Conservation (phyloP, 2,888 invertebrate genomes). For the Venustoraphidia nigricollis region DNA sequence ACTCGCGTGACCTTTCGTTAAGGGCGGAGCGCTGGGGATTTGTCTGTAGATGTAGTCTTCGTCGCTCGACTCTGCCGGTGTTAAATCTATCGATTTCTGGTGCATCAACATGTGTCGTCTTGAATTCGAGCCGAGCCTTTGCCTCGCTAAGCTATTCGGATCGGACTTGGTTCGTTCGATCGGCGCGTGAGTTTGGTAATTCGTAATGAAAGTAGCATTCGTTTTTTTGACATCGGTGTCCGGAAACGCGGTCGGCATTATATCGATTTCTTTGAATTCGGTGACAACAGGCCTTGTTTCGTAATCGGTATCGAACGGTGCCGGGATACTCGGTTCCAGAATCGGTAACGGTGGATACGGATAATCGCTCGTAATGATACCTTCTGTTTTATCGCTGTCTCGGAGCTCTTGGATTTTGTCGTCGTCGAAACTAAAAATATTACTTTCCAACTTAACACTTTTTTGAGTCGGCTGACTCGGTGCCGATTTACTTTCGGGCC, state of each 20-base stretch:
- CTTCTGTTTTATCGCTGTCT: conserved; percentile 27
- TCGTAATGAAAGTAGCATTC: neutral
- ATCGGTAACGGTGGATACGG: conserved; percentile 3
- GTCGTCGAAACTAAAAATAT: conserved; percentile 61
- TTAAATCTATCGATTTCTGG: conserved; percentile 71
- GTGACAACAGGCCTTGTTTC: neutral
- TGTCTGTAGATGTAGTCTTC: conserved; percentile 66
- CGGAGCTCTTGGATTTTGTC: conserved; percentile 58
- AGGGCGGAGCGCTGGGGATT: conserved; percentile 53
- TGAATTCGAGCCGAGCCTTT: conserved; percentile 53
- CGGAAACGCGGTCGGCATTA: neutral
- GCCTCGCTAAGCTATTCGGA: conserved; percentile 62
- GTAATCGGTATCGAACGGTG: neutral
- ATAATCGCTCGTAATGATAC: conserved; percentile 9
- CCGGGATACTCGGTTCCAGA: neutral
- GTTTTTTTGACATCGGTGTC: neutral
- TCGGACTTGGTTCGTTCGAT: conserved; percentile 78
- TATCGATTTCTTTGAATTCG: neutral
- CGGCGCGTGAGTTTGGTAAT: conserved; percentile 36
- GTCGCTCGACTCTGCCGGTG: conserved; percentile 72
- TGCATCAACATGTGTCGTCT: conserved; percentile 70
- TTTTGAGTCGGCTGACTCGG: conserved; percentile 34
- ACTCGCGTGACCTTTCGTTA: conserved; percentile 39
- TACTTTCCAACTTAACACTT: conserved; percentile 52
- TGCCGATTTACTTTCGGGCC: conserved; percentile 20